Evolutionary conservation across 2,113 vertebrate genomes (phyloP).

Genomic region (Zosterops pallidus): DNA sequence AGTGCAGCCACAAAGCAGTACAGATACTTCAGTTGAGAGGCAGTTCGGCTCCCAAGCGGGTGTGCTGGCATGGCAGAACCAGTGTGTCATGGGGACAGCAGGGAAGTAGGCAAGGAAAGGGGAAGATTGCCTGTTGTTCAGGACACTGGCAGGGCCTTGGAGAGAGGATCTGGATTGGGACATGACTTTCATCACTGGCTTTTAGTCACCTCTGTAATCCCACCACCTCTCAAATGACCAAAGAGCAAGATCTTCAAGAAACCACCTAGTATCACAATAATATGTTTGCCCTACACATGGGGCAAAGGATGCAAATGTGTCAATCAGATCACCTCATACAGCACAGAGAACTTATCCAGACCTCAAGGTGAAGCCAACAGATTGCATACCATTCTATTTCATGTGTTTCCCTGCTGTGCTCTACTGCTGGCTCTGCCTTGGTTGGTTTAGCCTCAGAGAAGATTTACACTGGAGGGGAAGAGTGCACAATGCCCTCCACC

Average conservation of each 20-base stretch:
- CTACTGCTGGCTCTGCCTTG: not conserved
- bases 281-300: rapidly evolving
- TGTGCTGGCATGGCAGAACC: not conserved
- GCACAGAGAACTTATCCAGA: not conserved
- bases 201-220: not conserved
- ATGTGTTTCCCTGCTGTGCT: not conserved
- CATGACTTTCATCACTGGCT: not conserved
- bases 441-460: not conserved
- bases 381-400: not conserved
- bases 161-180: not conserved
- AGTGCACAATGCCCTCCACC: not conserved
- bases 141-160: not conserved
- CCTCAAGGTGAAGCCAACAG: not conserved
- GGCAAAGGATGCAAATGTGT: not conserved
- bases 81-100: not conserved
- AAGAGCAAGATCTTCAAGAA: not conserved
- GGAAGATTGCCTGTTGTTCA: not conserved
- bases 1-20: not conserved
- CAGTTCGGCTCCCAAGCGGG: not conserved
- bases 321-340: not conserved
- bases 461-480: not conserved
- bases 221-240: not conserved
- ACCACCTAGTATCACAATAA: not conserved
- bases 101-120: not conserved
- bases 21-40: rapidly evolving